These are phyloP conservation scores for Stenoptilia bipunctidactyla DNA, from an alignment of 2,888 invertebrate species.

Conservation along the genomic window DNA sequence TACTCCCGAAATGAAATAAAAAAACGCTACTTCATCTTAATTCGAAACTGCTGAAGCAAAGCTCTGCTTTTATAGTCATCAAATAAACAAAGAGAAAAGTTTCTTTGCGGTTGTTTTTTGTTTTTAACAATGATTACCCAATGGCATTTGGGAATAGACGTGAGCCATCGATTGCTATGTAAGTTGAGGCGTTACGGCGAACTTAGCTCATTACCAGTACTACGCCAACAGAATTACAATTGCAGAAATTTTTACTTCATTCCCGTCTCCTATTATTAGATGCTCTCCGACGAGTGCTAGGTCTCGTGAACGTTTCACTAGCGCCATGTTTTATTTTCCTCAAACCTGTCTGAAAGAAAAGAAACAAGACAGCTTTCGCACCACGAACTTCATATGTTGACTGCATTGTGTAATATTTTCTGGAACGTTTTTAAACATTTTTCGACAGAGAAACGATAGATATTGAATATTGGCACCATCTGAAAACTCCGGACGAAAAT, in stretches of 20 bases:
- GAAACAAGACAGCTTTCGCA: slow-evolving; percentile 2
- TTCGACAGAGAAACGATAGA: too few relatives aligned
- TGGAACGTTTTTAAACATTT: too few relatives aligned
- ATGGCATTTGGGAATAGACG: slow-evolving; percentile 24
- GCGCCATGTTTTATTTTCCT: slow-evolving; percentile 39
- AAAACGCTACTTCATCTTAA: neutral
- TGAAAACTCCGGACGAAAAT: too few relatives aligned
- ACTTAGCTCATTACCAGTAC: slow-evolving; percentile 67
- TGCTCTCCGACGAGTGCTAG: slow-evolving; percentile 31
- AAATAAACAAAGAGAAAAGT: neutral
- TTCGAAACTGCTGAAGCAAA: too few relatives aligned
- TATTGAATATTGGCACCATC: too few relatives aligned
- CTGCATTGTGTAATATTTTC: slow-evolving; percentile 14
- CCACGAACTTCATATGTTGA: too few relatives aligned
- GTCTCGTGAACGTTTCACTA: slow-evolving; percentile 30
- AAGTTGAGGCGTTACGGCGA: slow-evolving; percentile 63
- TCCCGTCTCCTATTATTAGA: slow-evolving; percentile 46
- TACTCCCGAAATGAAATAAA: neutral
- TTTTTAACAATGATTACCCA: slow-evolving; percentile 40
- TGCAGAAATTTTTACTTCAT: slow-evolving; percentile 56
- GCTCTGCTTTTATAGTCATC: neutral
- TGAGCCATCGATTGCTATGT: slow-evolving; percentile 57
- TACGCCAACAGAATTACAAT: slow-evolving; percentile 60
- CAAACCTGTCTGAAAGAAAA: slow-evolving; percentile 1
- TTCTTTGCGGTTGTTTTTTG: slow-evolving; percentile 15